Percentiles rank a stretch among this genome's conserved stretches.
Evolutionary conservation across 2,797 vertebrate genomes (phyloP).

Genomic region (Epinephelus coioides): DNA sequence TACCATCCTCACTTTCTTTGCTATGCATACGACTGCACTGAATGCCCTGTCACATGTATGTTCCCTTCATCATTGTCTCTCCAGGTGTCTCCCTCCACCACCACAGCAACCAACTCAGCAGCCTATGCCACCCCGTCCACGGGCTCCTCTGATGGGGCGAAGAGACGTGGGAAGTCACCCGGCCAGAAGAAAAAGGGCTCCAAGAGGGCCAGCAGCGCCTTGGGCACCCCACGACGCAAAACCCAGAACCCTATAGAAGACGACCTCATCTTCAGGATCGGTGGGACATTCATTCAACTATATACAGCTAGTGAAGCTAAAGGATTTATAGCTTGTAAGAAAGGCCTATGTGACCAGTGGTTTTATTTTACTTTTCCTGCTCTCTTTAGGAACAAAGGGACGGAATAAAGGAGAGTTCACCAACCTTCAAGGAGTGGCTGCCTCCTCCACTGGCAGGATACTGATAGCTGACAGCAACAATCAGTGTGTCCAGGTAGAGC

Average conservation of each 20-base stretch:
- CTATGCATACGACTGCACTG: too few relatives aligned
- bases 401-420: slow-evolving; percentile 99
- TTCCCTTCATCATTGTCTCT: background rate
- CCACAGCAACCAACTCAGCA: slow-evolving; percentile 83
- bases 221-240: slow-evolving; percentile 95
- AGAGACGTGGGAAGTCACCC: slow-evolving; percentile 95
- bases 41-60: too few relatives aligned
- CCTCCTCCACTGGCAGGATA: slow-evolving; percentile 92
- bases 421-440: slow-evolving; percentile 97
- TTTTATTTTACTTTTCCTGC: background rate
- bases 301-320: background rate
- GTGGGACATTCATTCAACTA: slow-evolving; percentile 78
- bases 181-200: slow-evolving; percentile 95
- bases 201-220: slow-evolving; percentile 94
- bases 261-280: slow-evolving; percentile 95
- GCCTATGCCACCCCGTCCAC: slow-evolving; percentile 85
- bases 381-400: slow-evolving; percentile 92
- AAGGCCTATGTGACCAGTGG: background rate
- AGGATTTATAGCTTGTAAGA: background rate
- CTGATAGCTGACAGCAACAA: slow-evolving; percentile 99
- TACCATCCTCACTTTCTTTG: too few relatives aligned
- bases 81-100: slow-evolving; percentile 90
- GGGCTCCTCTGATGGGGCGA: slow-evolving; percentile 92
- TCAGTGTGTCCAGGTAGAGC: slow-evolving; percentile 95
- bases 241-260: slow-evolving; percentile 97